phyloP scores from a whole-genome alignment of 2,113 vertebrate species.

The Rutilus rutilus region DNA sequence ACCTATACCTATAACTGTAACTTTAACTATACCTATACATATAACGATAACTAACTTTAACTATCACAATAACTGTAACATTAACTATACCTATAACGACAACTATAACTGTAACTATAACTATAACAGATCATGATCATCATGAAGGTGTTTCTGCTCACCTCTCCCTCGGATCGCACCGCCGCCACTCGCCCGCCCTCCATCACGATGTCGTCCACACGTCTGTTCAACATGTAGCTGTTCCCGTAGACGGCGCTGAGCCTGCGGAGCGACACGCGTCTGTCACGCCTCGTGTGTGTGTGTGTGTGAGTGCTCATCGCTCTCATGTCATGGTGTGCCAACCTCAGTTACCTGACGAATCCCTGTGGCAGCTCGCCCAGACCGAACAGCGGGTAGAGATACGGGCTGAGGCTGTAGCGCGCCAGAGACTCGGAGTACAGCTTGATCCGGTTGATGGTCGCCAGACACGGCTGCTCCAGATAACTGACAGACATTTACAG shows the following conservation, averaged over 20 bases:
- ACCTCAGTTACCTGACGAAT: slow-evolving; percentile 70
- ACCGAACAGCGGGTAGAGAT: slow-evolving; percentile 76
- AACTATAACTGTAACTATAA: no score
- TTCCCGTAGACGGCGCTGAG: slow-evolving; percentile 90
- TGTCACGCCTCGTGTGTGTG: not conserved
- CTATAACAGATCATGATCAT: not conserved
- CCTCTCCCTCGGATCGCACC: slow-evolving; percentile 94
- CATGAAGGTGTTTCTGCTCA: slow-evolving; percentile 50
- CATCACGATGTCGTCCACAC: slow-evolving; percentile 90
- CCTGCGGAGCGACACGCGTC: slow-evolving; percentile 66
- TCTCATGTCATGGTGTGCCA: not conserved
- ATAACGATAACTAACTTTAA: no score
- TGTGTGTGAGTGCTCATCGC: not conserved
- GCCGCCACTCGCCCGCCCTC: slow-evolving; percentile 87
- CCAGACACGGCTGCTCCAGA: slow-evolving; percentile 74
- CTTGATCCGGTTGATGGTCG: slow-evolving; percentile 72
- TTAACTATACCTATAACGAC: no score
- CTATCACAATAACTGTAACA: no score
- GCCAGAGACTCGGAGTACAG: slow-evolving; percentile 74
- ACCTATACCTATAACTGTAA: no score
- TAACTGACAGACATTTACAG: slow-evolving; percentile 64
- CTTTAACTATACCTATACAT: no score
- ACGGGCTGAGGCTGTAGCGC: slow-evolving; percentile 72
- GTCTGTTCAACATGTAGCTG: slow-evolving; percentile 89
- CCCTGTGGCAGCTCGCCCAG: slow-evolving; percentile 77